phyloP scores from a whole-genome alignment of 2,888 invertebrate species.

The Eucera pruinosa region DNA sequence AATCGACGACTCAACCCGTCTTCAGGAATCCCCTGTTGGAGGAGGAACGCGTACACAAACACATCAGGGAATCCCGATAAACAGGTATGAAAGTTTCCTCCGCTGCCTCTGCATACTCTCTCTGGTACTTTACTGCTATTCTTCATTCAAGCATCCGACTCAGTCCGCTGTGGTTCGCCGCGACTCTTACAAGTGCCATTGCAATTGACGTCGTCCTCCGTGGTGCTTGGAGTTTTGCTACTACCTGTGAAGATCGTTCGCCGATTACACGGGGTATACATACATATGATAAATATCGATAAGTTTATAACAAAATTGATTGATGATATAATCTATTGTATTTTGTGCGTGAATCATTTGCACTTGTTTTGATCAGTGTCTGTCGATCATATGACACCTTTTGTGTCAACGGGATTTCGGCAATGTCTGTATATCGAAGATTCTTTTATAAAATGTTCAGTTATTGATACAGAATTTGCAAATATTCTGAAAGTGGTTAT shows the following conservation, averaged over 20 bases:
- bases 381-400: background rate
- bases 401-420: no score
- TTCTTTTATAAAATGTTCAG: no score
- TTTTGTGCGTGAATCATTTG: background rate
- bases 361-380: background rate
- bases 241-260: conserved; percentile 9
- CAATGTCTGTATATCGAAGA: no score
- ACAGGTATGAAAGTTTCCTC: conserved; percentile 59
- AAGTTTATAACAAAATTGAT: background rate
- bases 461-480: no score
- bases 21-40: conserved; percentile 43
- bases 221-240: background rate
- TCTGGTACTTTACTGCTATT: conserved; percentile 29
- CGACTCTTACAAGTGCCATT: conserved; percentile 27
- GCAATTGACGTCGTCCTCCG: conserved; percentile 20
- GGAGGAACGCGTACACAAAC: background rate
- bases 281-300: background rate
- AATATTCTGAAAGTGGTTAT: no score
- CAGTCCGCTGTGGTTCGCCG: conserved; percentile 43
- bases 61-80: conserved; percentile 52
- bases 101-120: conserved; percentile 37
- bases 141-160: conserved; percentile 56
- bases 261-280: background rate
- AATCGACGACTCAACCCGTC: conserved; percentile 11
- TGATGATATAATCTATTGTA: no score